Base-by-base conservation (phyloP, 2,888 invertebrate genomes). In the Troides helena region DNA sequence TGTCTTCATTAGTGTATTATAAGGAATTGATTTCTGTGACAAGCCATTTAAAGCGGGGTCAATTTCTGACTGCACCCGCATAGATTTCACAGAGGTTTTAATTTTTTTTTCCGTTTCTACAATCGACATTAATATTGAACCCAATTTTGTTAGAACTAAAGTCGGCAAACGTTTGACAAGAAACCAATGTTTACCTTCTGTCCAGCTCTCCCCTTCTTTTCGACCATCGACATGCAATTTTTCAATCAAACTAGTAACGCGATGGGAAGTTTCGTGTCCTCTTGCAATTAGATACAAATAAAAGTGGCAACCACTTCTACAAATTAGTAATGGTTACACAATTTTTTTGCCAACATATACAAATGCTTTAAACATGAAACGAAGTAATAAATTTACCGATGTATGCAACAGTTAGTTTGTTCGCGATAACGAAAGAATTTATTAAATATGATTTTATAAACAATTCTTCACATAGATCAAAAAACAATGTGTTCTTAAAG, bases 181-280 rank as follows among this genome's bases (percentile, higher is more conserved):
- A 57, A 23, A 57, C 46, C 36, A 67, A 66, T 73, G 72, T 75
- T 75, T 71, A 72, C 70, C 65, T 63, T 58, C 61, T 71, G 61
- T 64, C 71, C 69, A 65, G 69, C 64, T 75, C 81, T 83, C 86
- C 86, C 87, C 85, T 80, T 80, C 79, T 84, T 83, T 85, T 78
- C 78, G 81, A 75, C 79, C 78, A 75, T 80, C 79, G 81, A 82
- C 87, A 85, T 89, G 89, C 89, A 92, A 91, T 92, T 90, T 90
- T 87, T 89, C 89, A 92, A 91, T 91, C 86, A 86, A 84, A 81
- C 78, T 79, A 43, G 21, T 66, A 61, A 56, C 59, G 21, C 36
- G 67, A 61, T 70, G 60, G 73, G 70, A 66, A 72, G 74, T 75
- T 80, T 71, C 77, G 80, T 79, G 81, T 70, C 70, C 70, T 68